Evolutionary conservation across 2,888 invertebrate genomes (phyloP).

Genomic region (Andrena bicolor): DNA sequence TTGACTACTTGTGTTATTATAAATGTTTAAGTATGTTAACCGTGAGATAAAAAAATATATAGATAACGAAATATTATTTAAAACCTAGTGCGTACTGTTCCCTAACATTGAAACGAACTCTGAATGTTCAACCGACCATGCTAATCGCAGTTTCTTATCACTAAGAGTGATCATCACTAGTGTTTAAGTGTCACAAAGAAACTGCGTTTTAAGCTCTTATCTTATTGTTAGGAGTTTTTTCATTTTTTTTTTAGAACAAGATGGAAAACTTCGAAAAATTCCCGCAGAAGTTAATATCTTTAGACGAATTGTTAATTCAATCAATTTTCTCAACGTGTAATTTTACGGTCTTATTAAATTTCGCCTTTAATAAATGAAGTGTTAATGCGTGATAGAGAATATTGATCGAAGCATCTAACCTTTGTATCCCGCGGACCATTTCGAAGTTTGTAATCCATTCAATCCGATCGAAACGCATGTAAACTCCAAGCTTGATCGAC

Average conservation of each 20-base stretch:
- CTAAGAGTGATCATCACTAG: background rate
- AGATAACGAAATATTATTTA: slow-evolving; percentile 39
- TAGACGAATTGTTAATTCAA: background rate
- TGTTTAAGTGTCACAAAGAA: background rate
- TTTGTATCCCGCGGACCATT: background rate
- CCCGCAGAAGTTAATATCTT: background rate
- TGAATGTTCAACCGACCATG: background rate
- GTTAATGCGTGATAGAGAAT: background rate
- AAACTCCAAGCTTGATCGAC: background rate
- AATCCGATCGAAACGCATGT: background rate
- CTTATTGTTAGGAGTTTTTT: background rate
- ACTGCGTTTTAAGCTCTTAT: background rate
- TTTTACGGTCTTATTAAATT: background rate
- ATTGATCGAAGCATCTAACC: slow-evolving; percentile 27
- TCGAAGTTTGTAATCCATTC: background rate
- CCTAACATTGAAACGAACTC: background rate
- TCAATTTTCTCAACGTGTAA: background rate
- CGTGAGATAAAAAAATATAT: slow-evolving; percentile 30
- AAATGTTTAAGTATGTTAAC: slow-evolving; percentile 48
- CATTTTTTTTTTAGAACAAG: background rate
- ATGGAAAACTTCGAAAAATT: background rate
- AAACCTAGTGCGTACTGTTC: slow-evolving; percentile 8
- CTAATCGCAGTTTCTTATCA: background rate
- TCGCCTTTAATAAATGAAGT: background rate
- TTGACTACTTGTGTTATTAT: slow-evolving; percentile 26